These are phyloP conservation scores for Clarias pachynema DNA, from an alignment of 2,797 vertebrate genomes.

Conservation along the genomic window DNA sequence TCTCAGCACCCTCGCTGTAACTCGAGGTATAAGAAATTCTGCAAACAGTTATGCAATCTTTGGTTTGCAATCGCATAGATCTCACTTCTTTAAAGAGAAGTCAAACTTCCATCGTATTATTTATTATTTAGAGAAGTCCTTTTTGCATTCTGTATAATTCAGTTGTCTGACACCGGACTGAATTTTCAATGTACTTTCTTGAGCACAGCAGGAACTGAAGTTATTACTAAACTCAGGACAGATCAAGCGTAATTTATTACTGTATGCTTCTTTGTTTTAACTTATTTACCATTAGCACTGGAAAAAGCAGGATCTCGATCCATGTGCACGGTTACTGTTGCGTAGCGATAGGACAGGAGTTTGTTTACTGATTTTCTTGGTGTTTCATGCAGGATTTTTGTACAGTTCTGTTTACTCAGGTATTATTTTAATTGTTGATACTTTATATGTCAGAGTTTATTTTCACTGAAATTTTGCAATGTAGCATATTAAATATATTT, in stretches of 20 bases:
- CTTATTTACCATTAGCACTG: constrained; percentile 60
- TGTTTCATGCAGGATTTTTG: constrained; percentile 54
- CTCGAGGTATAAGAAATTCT: background rate
- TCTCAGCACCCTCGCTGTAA: background rate
- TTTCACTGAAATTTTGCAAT: constrained; percentile 80
- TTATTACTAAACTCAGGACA: constrained; percentile 8
- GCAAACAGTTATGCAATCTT: background rate
- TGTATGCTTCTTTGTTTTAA: constrained; percentile 24
- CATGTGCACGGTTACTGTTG: constrained; percentile 50
- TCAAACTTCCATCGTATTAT: constrained; percentile 4
- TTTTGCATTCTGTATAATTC: background rate
- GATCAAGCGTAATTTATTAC: constrained; percentile 15
- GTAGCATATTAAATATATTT: constrained; percentile 77
- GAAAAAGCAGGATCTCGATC: constrained; percentile 58
- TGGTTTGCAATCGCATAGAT: background rate
- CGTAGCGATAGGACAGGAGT: background rate
- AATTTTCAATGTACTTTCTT: background rate
- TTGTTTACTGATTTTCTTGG: constrained; percentile 47
- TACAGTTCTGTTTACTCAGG: constrained; percentile 62
- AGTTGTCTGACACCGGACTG: background rate
- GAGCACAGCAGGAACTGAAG: constrained; percentile 11
- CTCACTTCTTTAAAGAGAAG: background rate
- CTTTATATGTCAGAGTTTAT: constrained; percentile 80
- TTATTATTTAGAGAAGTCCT: constrained; percentile 3
- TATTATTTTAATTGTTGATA: constrained; percentile 74